phyloP scores from a whole-genome alignment of 2,797 vertebrate species.

The Syngnathus acus region DNA sequence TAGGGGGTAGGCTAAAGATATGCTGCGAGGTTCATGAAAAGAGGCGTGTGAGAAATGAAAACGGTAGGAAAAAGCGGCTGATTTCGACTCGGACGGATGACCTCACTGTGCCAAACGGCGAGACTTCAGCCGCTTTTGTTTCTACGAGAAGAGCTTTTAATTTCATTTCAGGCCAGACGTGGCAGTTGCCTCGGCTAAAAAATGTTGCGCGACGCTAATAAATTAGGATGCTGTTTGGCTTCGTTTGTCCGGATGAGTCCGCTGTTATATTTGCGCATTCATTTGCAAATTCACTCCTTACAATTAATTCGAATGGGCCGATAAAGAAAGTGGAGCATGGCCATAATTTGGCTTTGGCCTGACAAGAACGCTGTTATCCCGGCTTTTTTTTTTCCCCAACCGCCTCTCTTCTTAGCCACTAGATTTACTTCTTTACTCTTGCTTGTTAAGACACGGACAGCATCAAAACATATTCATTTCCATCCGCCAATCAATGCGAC shows the following conservation, averaged over 20 bases:
- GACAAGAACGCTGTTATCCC: constrained; percentile 35
- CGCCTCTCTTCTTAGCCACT: constrained; percentile 9
- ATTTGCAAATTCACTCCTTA: constrained; percentile 87
- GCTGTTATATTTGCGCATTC: constrained; percentile 94
- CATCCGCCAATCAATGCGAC: constrained; percentile 40
- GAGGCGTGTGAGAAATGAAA: constrained; percentile 68
- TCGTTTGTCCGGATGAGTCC: constrained; percentile 83
- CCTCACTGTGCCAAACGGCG: constrained; percentile 62
- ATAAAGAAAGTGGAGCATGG: constrained; percentile 84
- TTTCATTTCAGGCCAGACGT: constrained; percentile 68
- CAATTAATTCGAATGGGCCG: constrained; percentile 88
- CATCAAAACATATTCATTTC: constrained; percentile 41
- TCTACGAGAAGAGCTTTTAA: constrained; percentile 58
- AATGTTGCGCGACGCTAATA: constrained; percentile 91
- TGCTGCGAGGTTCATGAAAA: constrained; percentile 67
- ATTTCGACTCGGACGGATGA: constrained; percentile 64
- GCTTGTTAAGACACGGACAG: neutral
- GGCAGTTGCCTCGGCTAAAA: constrained; percentile 94
- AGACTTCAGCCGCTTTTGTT: constrained; percentile 60
- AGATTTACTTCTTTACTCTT: neutral
- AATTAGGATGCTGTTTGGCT: constrained; percentile 81
- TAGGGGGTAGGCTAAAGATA: constrained; percentile 52
- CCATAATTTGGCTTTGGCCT: constrained; percentile 78
- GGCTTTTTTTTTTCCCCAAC: constrained; percentile 18
- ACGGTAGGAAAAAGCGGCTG: constrained; percentile 55